These are phyloP conservation scores for Oxyscelio sp. DNA, from an alignment of 2,888 invertebrate genomes.

Conservation along the genomic window DNA sequence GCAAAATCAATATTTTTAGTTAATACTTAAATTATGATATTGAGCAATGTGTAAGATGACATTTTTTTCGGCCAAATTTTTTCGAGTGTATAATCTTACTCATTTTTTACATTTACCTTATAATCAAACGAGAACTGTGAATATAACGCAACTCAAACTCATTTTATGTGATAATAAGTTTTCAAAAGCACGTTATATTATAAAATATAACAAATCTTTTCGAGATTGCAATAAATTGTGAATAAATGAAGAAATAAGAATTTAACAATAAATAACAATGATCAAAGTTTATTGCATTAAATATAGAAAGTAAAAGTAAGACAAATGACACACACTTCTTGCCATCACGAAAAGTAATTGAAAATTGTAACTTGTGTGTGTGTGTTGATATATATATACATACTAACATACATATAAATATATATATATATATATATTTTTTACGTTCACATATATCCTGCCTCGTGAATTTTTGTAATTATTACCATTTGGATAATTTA, in stretches of 20 bases:
- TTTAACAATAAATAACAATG: background rate
- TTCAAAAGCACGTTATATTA: constrained; percentile 8
- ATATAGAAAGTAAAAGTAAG: too few species aligned
- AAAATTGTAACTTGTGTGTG: constrained; percentile 42
- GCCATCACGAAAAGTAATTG: constrained; percentile 41
- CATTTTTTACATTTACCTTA: constrained; percentile 10
- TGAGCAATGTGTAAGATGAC: background rate
- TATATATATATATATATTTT: constrained; percentile 38
- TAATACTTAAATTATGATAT: background rate
- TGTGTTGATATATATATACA: constrained; percentile 47
- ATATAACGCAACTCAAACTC: constrained; percentile 25
- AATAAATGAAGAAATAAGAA: background rate
- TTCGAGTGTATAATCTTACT: background rate
- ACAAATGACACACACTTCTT: constrained; percentile 7
- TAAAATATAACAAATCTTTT: constrained; percentile 9
- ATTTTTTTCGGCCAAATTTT: background rate
- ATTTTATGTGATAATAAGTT: constrained; percentile 21
- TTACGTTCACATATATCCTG: constrained; percentile 44
- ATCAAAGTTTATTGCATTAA: too few species aligned
- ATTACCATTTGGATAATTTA: constrained; percentile 9
- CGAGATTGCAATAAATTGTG: constrained; percentile 27
- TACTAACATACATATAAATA: constrained; percentile 10
- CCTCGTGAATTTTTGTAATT: constrained; percentile 29
- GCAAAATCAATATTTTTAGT: background rate
- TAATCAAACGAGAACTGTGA: constrained; percentile 38